phyloP scores from a whole-genome alignment of 2,113 vertebrate genomes.

The Calidris pugnax region DNA sequence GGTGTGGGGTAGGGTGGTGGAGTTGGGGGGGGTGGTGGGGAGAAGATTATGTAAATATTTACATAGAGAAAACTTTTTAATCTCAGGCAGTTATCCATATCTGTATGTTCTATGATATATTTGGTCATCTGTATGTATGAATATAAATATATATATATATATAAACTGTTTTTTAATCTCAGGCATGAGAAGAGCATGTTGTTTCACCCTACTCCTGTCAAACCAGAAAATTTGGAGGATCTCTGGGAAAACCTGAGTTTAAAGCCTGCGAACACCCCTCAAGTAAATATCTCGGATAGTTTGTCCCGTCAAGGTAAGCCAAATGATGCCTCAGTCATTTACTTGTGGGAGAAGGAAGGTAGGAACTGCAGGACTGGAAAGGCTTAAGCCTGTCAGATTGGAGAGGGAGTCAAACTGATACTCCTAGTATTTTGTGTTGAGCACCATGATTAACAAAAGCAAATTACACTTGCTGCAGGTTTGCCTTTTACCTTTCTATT shows the following conservation, averaged over 20 bases:
- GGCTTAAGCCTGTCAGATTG: neutral
- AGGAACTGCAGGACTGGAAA: neutral
- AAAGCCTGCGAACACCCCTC: slow-evolving; percentile 79
- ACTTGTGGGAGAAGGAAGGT: neutral
- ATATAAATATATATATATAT: no score
- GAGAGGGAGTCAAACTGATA: neutral
- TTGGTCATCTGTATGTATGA: neutral
- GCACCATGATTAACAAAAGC: neutral
- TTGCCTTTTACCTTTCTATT: slow-evolving; percentile 19
- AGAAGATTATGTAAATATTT: neutral
- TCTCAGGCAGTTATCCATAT: neutral
- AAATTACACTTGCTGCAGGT: neutral
- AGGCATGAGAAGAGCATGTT: slow-evolving; percentile 77
- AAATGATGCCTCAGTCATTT: neutral
- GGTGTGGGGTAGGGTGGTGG: no score
- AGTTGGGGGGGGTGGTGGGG: no score
- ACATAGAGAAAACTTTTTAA: neutral
- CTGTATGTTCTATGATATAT: neutral
- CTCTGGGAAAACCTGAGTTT: slow-evolving; percentile 89
- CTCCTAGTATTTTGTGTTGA: neutral
- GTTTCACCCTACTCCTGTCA: slow-evolving; percentile 74
- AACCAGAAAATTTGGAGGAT: slow-evolving; percentile 85
- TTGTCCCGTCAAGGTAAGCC: slow-evolving; percentile 86
- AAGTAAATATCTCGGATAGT: slow-evolving; percentile 76
- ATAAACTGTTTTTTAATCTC: neutral